These are phyloP conservation scores for Philereme transversata DNA, from an alignment of 2,888 invertebrate species.

Conservation along the genomic window DNA sequence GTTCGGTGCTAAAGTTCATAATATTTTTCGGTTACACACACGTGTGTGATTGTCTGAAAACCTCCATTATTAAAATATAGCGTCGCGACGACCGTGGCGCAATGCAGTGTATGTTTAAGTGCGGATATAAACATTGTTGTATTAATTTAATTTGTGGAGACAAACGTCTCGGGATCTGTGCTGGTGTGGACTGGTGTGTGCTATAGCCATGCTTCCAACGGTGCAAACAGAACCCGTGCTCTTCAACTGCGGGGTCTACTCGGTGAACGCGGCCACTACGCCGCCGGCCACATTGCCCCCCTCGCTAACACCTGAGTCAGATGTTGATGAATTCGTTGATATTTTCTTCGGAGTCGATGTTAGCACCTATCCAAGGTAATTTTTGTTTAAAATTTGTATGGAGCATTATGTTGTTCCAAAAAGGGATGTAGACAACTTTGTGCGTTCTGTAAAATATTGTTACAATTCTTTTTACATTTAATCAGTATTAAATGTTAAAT, in stretches of 20 bases:
- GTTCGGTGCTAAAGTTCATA: conserved; percentile 38
- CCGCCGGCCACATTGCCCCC: conserved; percentile 76
- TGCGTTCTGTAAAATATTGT: too few relatives aligned
- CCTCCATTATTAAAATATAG: conserved; percentile 58
- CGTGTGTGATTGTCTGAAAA: conserved; percentile 51
- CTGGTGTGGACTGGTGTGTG: conserved; percentile 62
- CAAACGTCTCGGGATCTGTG: conserved; percentile 59
- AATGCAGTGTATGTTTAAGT: conserved; percentile 82
- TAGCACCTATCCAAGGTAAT: conserved; percentile 67
- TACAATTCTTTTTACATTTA: too few relatives aligned
- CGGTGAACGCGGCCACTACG: conserved; percentile 64
- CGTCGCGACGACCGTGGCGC: conserved; percentile 79
- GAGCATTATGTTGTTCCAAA: too few relatives aligned
- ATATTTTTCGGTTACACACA: conserved; percentile 39
- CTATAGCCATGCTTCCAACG: conserved; percentile 78
- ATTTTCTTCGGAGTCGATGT: conserved; percentile 81
- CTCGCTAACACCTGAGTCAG: conserved; percentile 75
- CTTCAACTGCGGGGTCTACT: conserved; percentile 70
- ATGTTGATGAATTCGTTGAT: conserved; percentile 77
- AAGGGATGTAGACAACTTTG: too few relatives aligned
- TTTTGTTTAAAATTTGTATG: neutral
- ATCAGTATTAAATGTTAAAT: too few relatives aligned
- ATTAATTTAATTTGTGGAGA: conserved; percentile 64
- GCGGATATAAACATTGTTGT: conserved; percentile 72
- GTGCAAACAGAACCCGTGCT: conserved; percentile 76